Base-by-base conservation (phyloP, 2,888 invertebrate species). In the Stenichneumon culpator region DNA sequence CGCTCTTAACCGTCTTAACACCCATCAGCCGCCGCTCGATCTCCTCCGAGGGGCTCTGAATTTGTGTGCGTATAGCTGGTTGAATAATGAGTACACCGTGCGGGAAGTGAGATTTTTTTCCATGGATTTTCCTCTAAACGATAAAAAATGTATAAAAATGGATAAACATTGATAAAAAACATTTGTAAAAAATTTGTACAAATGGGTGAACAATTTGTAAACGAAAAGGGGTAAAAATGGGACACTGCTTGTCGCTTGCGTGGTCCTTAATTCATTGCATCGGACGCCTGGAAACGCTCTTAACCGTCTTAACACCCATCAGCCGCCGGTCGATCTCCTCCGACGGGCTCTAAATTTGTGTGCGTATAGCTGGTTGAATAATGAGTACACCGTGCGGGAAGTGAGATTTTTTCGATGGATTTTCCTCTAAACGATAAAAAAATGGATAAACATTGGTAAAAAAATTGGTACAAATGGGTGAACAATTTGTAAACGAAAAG, bases 1-100 rank as follows among this genome's bases (percentile, higher is more conserved):
- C n/a, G n/a, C n/a, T n/a, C n/a, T n/a, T n/a, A n/a, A n/a, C n/a
- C n/a, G n/a, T n/a, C n/a, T n/a, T n/a, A n/a, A n/a, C n/a, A n/a
- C n/a, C n/a, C n/a, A n/a, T n/a, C n/a, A n/a, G n/a, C n/a, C n/a
- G n/a, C n/a, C n/a, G n/a, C n/a, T n/a, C n/a, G n/a, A n/a, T n/a
- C n/a, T n/a, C n/a, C n/a, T n/a, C n/a, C n/a, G n/a, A n/a, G n/a
- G n/a, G n/a, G n/a, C n/a, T n/a, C n/a, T n/a, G n/a, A n/a, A n/a
- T n/a, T n/a, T n/a, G n/a, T n/a, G n/a, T n/a, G n/a, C n/a, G n/a
- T n/a, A n/a, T n/a, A n/a, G n/a, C n/a, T 28, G 19, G 68, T 16
- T 36, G 68, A 81, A 74, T 74, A 68, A 81, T 50, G 68, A 74
- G 74, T 47, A 69, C n/a, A 7, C 6, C 39, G 52, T 39, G 16